A percentile compares a stretch with the other conserved stretches of the same genome.
These are phyloP conservation scores for Cephus nigrinus DNA, from an alignment of 2,888 invertebrate genomes.

Conservation along the genomic window DNA sequence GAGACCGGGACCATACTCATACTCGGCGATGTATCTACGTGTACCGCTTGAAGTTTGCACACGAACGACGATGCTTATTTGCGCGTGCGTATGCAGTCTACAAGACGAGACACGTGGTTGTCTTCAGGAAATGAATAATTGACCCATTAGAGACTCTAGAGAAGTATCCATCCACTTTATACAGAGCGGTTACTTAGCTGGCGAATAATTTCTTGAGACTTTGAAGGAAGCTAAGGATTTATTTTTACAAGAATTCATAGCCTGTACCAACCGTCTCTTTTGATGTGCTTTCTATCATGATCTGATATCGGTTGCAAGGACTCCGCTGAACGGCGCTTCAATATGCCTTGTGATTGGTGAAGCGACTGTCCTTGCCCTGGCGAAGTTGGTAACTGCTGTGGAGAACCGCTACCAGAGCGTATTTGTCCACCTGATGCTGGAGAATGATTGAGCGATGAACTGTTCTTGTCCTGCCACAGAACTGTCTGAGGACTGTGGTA, in stretches of 20 bases:
- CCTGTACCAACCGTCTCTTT: conserved; percentile 54
- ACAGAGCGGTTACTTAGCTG: background rate
- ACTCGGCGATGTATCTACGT: conserved; percentile 5
- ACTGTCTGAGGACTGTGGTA: conserved; percentile 51
- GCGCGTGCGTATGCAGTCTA: background rate
- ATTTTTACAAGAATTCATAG: background rate
- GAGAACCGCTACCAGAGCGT: conserved; percentile 41
- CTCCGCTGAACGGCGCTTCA: conserved; percentile 56
- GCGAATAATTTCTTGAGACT: background rate
- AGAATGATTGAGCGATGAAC: conserved; percentile 46
- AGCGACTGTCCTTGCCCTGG: conserved; percentile 28
- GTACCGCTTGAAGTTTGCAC: conserved; percentile 10
- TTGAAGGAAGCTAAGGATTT: background rate
- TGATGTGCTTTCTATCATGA: conserved; percentile 56
- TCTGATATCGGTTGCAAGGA: conserved; percentile 50
- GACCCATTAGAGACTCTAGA: conserved; percentile 31
- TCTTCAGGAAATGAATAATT: conserved; percentile 44
- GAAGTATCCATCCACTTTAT: background rate
- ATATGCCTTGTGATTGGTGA: conserved; percentile 31
- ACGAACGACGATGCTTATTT: conserved; percentile 1
- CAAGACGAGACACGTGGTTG: conserved; percentile 13
- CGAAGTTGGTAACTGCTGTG: conserved; percentile 35
- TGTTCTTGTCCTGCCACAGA: conserved; percentile 59
- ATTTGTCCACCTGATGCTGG: conserved; percentile 37
- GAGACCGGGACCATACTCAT: conserved; percentile 25